Evolutionary conservation across 2,888 invertebrate genomes (phyloP).

Genomic region (Agelastica alni): DNA sequence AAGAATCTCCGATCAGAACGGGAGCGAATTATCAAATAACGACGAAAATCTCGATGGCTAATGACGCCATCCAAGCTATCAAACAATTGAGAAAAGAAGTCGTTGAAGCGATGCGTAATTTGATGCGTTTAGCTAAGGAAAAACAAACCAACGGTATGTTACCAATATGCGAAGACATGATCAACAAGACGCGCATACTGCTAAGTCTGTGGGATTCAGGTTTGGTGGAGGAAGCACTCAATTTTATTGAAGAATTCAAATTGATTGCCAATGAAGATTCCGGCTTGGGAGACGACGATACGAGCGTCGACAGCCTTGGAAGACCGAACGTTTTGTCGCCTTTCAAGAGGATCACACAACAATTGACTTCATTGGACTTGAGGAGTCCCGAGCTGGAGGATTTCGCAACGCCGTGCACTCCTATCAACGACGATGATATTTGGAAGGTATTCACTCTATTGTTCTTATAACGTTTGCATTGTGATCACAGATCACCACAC

Average conservation of each 20-base stretch:
- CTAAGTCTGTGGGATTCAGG: constrained; percentile 85
- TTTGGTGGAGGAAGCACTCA: constrained; percentile 82
- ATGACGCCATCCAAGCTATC: constrained; percentile 80
- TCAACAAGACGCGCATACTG: constrained; percentile 76
- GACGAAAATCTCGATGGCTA: constrained; percentile 79
- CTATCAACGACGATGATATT: constrained; percentile 64
- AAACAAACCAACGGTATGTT: constrained; percentile 75
- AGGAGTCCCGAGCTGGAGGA: constrained; percentile 75
- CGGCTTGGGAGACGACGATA: constrained; percentile 51
- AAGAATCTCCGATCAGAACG: constrained; percentile 70
- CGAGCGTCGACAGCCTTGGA: constrained; percentile 46
- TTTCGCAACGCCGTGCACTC: constrained; percentile 70
- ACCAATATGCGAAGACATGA: constrained; percentile 77
- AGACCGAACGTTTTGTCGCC: constrained; percentile 63
- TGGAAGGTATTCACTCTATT: constrained; percentile 58
- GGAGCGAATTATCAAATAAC: constrained; percentile 66
- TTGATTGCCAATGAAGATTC: constrained; percentile 55
- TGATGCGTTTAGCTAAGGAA: constrained; percentile 74
- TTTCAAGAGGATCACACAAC: constrained; percentile 77
- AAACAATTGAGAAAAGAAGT: constrained; percentile 77
- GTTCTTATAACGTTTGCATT: no score
- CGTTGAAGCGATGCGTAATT: constrained; percentile 74
- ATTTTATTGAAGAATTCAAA: constrained; percentile 80
- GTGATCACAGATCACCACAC: no score
- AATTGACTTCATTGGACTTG: constrained; percentile 71